Base-by-base conservation (phyloP, 2,888 invertebrate species). In the Perizoma flavofasciatum region DNA sequence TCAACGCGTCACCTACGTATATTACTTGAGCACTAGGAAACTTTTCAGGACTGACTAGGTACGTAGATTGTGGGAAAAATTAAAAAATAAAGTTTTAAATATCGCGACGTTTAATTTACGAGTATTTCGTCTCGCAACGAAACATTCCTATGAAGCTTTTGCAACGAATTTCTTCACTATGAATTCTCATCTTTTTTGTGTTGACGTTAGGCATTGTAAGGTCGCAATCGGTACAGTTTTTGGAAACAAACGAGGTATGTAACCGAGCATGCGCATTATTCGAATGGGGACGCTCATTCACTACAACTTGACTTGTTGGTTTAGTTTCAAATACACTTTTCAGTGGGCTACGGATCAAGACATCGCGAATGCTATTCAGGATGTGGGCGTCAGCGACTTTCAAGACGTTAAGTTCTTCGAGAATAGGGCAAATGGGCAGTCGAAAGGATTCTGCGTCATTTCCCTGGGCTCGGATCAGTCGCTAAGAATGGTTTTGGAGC, bases 321-420 rank as follows among this genome's bases (percentile, higher is more conserved):
- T 88, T 79, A 88, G 89, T 83, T 83, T 82, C 83, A 75, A 76
- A 79, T 85, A 74, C 78, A 74, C 49, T 85, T 93, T 95, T 65
- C 89, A 98, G 98, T 99, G 98, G 98, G 99, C 98, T 55, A 99
- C 98, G 66, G 99, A 98, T 92, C 97, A 97, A 91, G 98, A 99
- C 82, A 96, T 99, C 69, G 96, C 96, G 52, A 97, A 98, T 90
- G 96, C 96, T n/a, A 94, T 99, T 63, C 94, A 95, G 54, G 96
- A 96, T 70, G 93, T 97, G 73, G 99, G 99, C 49, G 97, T 99
- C 5, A 94, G 94, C 57, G 99, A 99, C 90, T 96, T 99, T 79
- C 94, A 98, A 77, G 99, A 99, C 85, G 98, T 99, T 41, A 99
- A 99, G 91, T 99, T 99, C 92, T 99, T 99, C 92, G 99, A 99